Percentiles rank a stretch among this genome's conserved stretches.
These are phyloP conservation scores for Haliclona indistincta DNA, from an alignment of 37 sponge, comb jelly and placozoan species.

Conservation along the genomic window DNA sequence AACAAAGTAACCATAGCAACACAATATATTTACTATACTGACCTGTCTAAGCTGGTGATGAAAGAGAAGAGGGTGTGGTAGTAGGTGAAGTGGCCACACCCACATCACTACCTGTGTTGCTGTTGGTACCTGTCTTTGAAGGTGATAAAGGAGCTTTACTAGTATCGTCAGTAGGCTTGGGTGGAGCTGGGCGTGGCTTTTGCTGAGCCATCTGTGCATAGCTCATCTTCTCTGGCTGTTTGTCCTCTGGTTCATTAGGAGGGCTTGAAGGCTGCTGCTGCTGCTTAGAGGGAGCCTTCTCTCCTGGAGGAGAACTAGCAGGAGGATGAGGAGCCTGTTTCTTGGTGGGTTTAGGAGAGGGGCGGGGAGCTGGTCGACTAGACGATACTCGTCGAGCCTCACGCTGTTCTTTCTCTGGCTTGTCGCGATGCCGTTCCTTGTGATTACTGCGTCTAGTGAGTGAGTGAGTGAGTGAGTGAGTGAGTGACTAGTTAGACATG, in stretches of 20 bases:
- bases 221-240: constrained; percentile 39
- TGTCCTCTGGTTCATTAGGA: not conserved
- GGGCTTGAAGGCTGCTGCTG: not conserved
- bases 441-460: no score
- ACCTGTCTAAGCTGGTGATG: no score
- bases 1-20: no score
- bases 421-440: no score
- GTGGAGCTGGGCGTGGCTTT: constrained; percentile 7
- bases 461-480: no score
- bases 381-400: not conserved
- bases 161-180: not conserved
- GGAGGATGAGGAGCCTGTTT: not conserved
- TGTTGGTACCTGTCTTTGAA: no score
- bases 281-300: not conserved
- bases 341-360: not conserved
- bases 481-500: no score
- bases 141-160: not conserved
- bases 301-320: not conserved
- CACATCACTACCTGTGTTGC: no score
- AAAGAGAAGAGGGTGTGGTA: no score
- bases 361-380: not conserved
- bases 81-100: no score
- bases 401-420: no score
- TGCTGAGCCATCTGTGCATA: constrained; percentile 79
- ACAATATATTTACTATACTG: no score